Evolutionary conservation across 2,797 vertebrate species (phyloP).

Genomic region (Sylvilagus floridanus): DNA sequence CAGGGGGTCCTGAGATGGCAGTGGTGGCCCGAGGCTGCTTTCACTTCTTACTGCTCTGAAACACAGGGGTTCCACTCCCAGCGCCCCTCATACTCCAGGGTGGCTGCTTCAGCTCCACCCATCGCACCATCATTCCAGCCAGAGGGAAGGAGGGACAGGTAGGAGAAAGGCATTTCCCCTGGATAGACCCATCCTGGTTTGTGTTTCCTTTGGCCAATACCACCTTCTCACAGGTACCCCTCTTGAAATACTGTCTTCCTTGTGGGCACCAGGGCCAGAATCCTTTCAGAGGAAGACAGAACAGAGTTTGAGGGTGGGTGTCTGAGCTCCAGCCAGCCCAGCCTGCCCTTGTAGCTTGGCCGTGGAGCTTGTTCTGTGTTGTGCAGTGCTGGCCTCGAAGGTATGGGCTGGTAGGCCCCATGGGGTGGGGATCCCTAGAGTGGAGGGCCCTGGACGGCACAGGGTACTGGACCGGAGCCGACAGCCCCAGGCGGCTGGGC

Average conservation of each 20-base stretch:
- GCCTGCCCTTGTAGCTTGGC: not conserved
- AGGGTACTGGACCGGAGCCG: too few species aligned
- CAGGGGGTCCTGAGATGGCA: too few species aligned
- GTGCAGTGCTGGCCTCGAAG: not conserved
- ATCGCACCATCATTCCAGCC: not conserved
- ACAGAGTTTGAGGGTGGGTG: too few species aligned
- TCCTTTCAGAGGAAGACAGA: not conserved
- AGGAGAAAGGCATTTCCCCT: not conserved
- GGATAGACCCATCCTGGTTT: too few species aligned
- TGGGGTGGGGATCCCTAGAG: too few species aligned
- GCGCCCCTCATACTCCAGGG: not conserved
- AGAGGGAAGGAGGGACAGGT: not conserved
- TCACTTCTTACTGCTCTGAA: not conserved
- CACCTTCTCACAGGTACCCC: not conserved
- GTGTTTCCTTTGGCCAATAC: not conserved
- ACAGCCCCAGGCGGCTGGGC: too few species aligned
- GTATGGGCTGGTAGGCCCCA: too few species aligned
- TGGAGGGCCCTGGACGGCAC: too few species aligned
- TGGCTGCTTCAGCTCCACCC: not conserved
- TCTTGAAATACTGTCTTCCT: not conserved
- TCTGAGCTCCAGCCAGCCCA: not conserved
- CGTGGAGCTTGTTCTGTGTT: not conserved
- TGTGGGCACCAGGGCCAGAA: not conserved
- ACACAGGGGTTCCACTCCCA: not conserved
- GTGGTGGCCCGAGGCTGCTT: too few species aligned